Evolutionary conservation across 2,888 invertebrate genomes (phyloP).

Genomic region (Lypha dubia): DNA sequence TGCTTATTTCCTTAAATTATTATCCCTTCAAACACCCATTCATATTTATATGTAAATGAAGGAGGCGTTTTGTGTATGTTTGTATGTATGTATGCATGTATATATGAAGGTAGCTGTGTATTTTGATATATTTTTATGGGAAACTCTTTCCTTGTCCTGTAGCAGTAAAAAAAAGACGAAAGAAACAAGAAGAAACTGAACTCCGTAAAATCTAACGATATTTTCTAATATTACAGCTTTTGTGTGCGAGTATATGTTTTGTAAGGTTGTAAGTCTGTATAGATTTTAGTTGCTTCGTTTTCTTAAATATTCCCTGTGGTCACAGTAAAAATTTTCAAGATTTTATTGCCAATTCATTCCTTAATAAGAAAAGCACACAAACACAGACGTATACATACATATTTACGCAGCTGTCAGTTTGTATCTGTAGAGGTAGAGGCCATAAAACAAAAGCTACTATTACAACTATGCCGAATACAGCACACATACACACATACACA

Average conservation of each 20-base stretch:
- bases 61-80: no score
- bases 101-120: constrained; percentile 26
- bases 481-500: constrained; percentile 21
- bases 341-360: constrained; percentile 52
- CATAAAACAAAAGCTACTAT: constrained; percentile 50
- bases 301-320: constrained; percentile 72
- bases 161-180: not conserved
- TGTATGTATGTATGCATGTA: no score
- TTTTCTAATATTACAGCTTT: constrained; percentile 59
- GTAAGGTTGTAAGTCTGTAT: not conserved
- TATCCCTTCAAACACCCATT: constrained; percentile 15
- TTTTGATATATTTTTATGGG: not conserved
- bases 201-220: constrained; percentile 58
- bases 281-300: constrained; percentile 48
- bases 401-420: not conserved
- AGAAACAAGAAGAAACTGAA: constrained; percentile 46
- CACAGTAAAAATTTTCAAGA: constrained; percentile 54
- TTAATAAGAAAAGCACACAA: constrained; percentile 12
- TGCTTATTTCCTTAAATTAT: not conserved
- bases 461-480: constrained; percentile 30
- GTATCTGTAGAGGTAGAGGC: constrained; percentile 42
- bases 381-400: not conserved
- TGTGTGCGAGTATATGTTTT: not conserved
- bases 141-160: not conserved
- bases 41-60: constrained; percentile 60